These are phyloP conservation scores for Gadopsis marmoratus DNA, from an alignment of 2,797 vertebrate genomes.

Conservation along the genomic window DNA sequence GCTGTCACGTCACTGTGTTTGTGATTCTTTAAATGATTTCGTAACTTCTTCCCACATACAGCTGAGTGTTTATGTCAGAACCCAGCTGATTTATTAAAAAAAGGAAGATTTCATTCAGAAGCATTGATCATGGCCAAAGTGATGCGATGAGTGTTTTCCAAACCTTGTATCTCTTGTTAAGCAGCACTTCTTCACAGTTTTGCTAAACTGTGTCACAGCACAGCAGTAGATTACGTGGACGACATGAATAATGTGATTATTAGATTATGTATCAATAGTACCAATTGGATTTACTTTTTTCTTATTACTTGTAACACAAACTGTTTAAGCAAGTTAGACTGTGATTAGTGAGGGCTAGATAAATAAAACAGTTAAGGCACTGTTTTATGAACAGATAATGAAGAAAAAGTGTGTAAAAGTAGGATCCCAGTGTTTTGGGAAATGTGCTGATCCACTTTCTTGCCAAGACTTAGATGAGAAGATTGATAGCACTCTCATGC, in stretches of 20 bases:
- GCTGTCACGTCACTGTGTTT: constrained; percentile 33
- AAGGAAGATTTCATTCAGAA: too few relatives aligned
- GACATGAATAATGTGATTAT: neutral
- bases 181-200: neutral
- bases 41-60: constrained; percentile 24
- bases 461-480: neutral
- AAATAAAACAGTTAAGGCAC: neutral
- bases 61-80: constrained; percentile 14
- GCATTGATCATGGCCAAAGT: constrained; percentile 43
- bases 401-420: neutral
- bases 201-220: neutral
- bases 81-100: too few relatives aligned
- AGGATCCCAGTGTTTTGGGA: neutral
- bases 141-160: constrained; percentile 36
- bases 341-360: neutral
- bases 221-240: neutral
- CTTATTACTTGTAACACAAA: neutral
- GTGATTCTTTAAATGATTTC: constrained; percentile 43
- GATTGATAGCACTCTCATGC: neutral
- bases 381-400: neutral
- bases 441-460: neutral
- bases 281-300: neutral
- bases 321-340: neutral
- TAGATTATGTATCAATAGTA: neutral
- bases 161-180: neutral